A percentile compares a stretch with the other conserved stretches of the same genome.
Evolutionary conservation across 2,888 invertebrate species (phyloP).

Genomic region (Miltochrista miniata): DNA sequence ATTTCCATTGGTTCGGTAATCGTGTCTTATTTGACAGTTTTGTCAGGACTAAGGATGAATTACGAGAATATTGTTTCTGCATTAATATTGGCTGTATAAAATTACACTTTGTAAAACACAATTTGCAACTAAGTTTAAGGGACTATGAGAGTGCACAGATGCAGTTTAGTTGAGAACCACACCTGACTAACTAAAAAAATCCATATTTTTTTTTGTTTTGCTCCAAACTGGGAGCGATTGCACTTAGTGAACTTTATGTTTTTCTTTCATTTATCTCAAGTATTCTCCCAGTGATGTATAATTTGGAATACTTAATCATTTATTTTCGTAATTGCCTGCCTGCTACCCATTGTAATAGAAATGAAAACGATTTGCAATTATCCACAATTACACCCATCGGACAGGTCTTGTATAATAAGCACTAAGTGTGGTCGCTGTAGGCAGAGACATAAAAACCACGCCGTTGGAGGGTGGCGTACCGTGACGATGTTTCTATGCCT

Average conservation of each 20-base stretch:
- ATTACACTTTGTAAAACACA: no score
- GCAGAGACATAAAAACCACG: constrained; percentile 14
- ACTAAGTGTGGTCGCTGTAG: constrained; percentile 10
- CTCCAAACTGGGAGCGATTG: no score
- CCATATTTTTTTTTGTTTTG: no score
- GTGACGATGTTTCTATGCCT: constrained; percentile 24
- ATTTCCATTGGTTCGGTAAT: constrained; percentile 17
- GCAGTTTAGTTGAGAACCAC: no score
- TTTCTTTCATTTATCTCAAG: no score
- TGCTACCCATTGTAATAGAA: not conserved
- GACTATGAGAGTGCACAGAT: not conserved
- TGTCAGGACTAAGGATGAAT: not conserved
- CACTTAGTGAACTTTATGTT: no score
- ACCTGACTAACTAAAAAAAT: no score
- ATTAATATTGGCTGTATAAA: no score
- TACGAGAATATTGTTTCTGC: not conserved
- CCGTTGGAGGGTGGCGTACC: constrained; percentile 11
- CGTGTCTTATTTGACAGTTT: constrained; percentile 7
- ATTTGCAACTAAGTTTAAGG: no score
- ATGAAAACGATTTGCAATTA: not conserved
- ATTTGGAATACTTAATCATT: no score
- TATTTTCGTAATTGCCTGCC: not conserved
- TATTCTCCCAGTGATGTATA: no score
- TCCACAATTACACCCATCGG: constrained; percentile 1
- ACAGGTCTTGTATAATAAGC: constrained; percentile 17